Percentiles rank a stretch among this genome's conserved stretches.
Conservation (phyloP, 2,113 vertebrate genomes). For the Corythornis madagascariensis region DNA sequence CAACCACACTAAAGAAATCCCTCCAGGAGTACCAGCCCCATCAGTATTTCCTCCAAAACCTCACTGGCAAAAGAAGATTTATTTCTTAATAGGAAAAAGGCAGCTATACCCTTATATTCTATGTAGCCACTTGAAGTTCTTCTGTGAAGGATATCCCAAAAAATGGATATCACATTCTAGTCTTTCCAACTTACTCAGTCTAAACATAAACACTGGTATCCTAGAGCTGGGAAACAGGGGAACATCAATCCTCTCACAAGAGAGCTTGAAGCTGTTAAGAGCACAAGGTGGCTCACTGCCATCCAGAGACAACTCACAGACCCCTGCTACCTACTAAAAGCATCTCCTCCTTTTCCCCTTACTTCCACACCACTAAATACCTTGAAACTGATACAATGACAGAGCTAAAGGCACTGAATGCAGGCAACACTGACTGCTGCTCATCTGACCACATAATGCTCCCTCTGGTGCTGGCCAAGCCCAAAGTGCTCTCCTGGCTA, state of each 20-base stretch:
- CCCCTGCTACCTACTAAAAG: neutral
- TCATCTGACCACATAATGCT: neutral
- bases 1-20: neutral
- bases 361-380: neutral
- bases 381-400: neutral
- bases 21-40: neutral
- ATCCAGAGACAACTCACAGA: neutral
- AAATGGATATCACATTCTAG: neutral
- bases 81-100: neutral
- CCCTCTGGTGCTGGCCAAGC: neutral
- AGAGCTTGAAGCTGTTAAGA: neutral
- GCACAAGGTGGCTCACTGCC: neutral
- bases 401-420: neutral
- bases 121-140: neutral
- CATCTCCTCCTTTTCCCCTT: neutral
- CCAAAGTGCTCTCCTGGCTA: neutral
- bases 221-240: neutral
- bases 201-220: neutral
- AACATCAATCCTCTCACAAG: neutral
- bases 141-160: neutral
- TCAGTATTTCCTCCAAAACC: neutral
- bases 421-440: neutral
- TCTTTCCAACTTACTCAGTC: neutral
- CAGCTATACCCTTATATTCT: neutral
- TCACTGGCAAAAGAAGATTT: neutral